phyloP scores from a whole-genome alignment of 2,888 invertebrate species.

The Psylliodes chrysocephalus region DNA sequence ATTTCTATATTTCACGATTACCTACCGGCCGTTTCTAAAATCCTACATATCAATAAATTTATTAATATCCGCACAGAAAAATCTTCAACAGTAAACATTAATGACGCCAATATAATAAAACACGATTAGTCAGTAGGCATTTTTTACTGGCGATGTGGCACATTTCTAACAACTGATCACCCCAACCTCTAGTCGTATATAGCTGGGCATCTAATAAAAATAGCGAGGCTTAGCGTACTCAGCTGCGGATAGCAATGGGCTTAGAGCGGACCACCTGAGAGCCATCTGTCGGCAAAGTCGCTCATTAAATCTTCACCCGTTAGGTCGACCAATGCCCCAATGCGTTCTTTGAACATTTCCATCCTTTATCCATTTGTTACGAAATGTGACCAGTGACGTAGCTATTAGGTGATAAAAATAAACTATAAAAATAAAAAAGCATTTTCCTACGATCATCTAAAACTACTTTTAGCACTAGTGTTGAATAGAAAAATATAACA shows the following conservation, averaged over 20 bases:
- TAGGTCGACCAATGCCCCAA: conserved; percentile 54
- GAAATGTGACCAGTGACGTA: conserved; percentile 12
- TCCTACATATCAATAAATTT: conserved; percentile 8
- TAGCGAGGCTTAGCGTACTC: conserved; percentile 44
- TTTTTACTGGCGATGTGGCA: background rate
- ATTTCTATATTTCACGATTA: conserved; percentile 19
- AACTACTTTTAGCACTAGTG: too few species aligned
- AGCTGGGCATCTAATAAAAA: conserved; percentile 41
- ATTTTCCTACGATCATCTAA: too few species aligned
- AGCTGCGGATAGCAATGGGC: conserved; percentile 46
- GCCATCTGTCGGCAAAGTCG: conserved; percentile 54
- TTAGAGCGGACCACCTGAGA: conserved; percentile 51
- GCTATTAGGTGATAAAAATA: too few species aligned
- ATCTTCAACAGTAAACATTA: conserved; percentile 18
- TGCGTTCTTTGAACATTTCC: conserved; percentile 48
- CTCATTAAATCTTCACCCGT: conserved; percentile 57
- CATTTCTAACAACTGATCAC: conserved; percentile 29
- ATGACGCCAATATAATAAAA: conserved; percentile 32
- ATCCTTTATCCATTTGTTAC: conserved; percentile 45
- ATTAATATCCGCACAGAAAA: conserved; percentile 9
- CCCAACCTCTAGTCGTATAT: background rate
- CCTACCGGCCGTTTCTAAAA: conserved; percentile 1
- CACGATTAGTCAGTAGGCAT: conserved; percentile 15
- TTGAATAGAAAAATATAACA: too few species aligned
- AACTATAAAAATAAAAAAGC: too few species aligned